A percentile compares a stretch with the other conserved stretches of the same genome.
Conservation (phyloP, 2,888 invertebrate species). For the Tipula unca region DNA sequence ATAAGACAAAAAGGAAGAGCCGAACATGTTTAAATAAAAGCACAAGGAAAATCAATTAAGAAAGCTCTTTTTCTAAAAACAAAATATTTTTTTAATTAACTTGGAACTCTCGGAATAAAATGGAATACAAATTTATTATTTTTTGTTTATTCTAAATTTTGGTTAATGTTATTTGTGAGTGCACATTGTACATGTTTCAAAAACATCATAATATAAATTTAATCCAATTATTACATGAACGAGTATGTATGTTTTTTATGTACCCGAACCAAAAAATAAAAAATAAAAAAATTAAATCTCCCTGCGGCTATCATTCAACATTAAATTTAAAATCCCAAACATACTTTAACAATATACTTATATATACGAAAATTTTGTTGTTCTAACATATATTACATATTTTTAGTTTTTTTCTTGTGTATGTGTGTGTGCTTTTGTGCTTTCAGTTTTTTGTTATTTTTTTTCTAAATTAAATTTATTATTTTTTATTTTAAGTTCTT, state of each 20-base stretch:
- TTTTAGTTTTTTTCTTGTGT: neutral
- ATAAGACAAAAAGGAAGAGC: too few relatives aligned
- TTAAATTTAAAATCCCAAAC: neutral
- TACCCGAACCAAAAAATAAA: neutral
- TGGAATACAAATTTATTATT: neutral
- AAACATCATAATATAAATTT: neutral
- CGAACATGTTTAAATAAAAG: neutral
- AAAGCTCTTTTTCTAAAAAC: neutral
- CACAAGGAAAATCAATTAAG: neutral
- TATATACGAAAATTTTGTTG: neutral
- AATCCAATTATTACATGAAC: neutral
- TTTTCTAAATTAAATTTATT: neutral
- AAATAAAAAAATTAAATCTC: neutral
- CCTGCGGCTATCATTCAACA: slow-evolving; percentile 14
- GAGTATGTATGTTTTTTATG: neutral
- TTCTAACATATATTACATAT: neutral
- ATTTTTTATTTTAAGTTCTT: neutral
- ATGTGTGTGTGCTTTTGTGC: neutral
- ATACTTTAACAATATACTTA: slow-evolving; percentile 14
- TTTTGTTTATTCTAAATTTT: too few relatives aligned
- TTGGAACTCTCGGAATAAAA: neutral
- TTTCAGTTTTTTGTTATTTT: neutral
- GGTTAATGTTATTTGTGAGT: neutral
- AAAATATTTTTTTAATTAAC: neutral
- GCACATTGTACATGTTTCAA: neutral